phyloP scores from a whole-genome alignment of 2,888 invertebrate species.

The Lepetodrilus schrolli region DNA sequence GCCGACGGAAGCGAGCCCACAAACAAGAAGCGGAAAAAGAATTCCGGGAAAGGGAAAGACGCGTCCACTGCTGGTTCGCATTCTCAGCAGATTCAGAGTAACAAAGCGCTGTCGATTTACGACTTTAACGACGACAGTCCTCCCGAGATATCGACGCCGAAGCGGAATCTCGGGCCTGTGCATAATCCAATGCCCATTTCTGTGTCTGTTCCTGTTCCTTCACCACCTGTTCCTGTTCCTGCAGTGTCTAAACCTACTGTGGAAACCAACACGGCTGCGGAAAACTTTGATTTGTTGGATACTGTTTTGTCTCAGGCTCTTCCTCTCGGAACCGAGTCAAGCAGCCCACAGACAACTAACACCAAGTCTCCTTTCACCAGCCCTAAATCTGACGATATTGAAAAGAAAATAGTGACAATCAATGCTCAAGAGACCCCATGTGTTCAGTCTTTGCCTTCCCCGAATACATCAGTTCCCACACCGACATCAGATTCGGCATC shows the following conservation, averaged over 20 bases:
- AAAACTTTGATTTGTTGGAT: slow-evolving; percentile 27
- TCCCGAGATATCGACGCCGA: slow-evolving; percentile 48
- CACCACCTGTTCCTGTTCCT: background rate
- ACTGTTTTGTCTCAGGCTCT: slow-evolving; percentile 29
- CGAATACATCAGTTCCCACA: background rate
- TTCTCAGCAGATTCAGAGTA: background rate
- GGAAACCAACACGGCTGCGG: slow-evolving; percentile 15
- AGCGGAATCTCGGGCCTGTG: background rate
- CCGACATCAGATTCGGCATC: background rate
- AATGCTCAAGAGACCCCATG: background rate
- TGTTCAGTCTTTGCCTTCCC: background rate
- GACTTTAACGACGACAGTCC: slow-evolving; percentile 59
- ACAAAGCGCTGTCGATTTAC: slow-evolving; percentile 53
- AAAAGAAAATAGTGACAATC: background rate
- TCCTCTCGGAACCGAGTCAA: background rate
- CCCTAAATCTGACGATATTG: slow-evolving; percentile 37
- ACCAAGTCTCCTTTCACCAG: slow-evolving; percentile 20
- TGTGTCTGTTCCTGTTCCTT: background rate
- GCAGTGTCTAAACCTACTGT: background rate
- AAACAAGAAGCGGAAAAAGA: slow-evolving; percentile 53
- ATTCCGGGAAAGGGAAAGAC: slow-evolving; percentile 43
- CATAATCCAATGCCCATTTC: background rate
- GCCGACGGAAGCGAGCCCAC: slow-evolving; percentile 46
- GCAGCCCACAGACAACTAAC: background rate
- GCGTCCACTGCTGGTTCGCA: background rate